A percentile compares a stretch with the other conserved stretches of the same genome.
Conservation (phyloP, 2,888 invertebrate genomes). For the Ophioninae sp. region DNA sequence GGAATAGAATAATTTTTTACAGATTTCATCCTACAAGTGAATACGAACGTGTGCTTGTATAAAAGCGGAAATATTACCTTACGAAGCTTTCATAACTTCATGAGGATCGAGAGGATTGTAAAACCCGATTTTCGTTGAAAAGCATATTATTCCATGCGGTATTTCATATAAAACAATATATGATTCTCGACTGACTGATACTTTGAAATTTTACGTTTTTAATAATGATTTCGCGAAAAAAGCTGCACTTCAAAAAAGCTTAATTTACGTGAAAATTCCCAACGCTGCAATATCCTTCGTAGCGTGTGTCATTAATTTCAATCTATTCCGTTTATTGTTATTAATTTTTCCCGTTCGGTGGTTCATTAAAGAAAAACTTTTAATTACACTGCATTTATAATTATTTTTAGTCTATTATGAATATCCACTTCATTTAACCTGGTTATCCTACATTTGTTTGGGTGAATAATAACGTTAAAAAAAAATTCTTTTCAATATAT, state of each 20-base stretch:
- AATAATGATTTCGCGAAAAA: not conserved
- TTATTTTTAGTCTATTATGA: not conserved
- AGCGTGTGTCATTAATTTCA: not conserved
- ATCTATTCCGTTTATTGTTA: not conserved
- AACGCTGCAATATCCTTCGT: not conserved
- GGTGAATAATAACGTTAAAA: no score
- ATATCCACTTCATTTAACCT: not conserved
- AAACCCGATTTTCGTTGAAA: constrained; percentile 19
- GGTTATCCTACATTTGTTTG: not conserved
- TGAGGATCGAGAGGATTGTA: constrained; percentile 40
- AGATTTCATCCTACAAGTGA: not conserved
- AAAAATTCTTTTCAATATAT: no score
- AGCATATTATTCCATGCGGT: not conserved
- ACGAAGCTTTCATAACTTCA: constrained; percentile 18
- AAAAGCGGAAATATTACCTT: constrained; percentile 28
- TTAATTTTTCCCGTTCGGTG: not conserved
- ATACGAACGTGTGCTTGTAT: not conserved
- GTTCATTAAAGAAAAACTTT: not conserved
- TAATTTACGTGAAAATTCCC: not conserved
- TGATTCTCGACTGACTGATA: not conserved
- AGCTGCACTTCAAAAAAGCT: not conserved
- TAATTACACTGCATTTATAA: not conserved
- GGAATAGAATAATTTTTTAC: not conserved
- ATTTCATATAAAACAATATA: constrained; percentile 10
- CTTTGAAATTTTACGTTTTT: not conserved